These are phyloP conservation scores for Lepidurus arcticus DNA, from an alignment of 1,140 invertebrate genomes.

Conservation along the genomic window DNA sequence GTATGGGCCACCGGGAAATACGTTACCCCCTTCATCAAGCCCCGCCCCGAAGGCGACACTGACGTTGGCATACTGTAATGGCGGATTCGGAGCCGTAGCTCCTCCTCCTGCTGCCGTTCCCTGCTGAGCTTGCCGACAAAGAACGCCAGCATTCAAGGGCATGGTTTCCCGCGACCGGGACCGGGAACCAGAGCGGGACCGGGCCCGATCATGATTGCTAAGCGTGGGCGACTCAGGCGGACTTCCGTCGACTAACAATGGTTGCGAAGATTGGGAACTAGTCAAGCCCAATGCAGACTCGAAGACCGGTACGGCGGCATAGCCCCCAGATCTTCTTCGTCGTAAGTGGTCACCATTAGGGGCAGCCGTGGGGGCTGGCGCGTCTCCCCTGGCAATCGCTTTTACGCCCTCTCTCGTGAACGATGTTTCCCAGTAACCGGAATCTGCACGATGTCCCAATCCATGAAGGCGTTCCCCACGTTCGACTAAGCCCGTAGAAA, in stretches of 20 bases:
- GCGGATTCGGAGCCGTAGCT: constrained; percentile 38
- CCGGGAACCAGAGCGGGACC: neutral
- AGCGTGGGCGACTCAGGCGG: constrained; percentile 30
- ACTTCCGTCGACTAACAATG: constrained; percentile 43
- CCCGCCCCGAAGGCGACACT: constrained; percentile 16
- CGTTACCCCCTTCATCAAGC: neutral
- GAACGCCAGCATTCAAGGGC: constrained; percentile 25
- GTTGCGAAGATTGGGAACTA: constrained; percentile 46
- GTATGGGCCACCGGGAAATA: neutral
- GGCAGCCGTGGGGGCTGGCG: neutral
- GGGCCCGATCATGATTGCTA: constrained; percentile 9
- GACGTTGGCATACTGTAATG: constrained; percentile 34
- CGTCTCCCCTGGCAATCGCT: constrained; percentile 32
- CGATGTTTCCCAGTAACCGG: constrained; percentile 39
- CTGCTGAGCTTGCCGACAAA: constrained; percentile 21
- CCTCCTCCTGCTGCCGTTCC: constrained; percentile 31
- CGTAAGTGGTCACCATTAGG: constrained; percentile 25
- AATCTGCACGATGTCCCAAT: constrained; percentile 33
- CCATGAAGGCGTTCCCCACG: constrained; percentile 25
- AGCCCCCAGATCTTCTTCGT: constrained; percentile 33
- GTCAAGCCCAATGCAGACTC: constrained; percentile 36
- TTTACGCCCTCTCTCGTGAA: constrained; percentile 37
- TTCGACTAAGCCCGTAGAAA: constrained; percentile 26
- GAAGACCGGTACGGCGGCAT: constrained; percentile 34
- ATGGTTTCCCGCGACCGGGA: neutral